Conservation (phyloP, 1,140 invertebrate genomes). For the Sitobion miscanthi region DNA sequence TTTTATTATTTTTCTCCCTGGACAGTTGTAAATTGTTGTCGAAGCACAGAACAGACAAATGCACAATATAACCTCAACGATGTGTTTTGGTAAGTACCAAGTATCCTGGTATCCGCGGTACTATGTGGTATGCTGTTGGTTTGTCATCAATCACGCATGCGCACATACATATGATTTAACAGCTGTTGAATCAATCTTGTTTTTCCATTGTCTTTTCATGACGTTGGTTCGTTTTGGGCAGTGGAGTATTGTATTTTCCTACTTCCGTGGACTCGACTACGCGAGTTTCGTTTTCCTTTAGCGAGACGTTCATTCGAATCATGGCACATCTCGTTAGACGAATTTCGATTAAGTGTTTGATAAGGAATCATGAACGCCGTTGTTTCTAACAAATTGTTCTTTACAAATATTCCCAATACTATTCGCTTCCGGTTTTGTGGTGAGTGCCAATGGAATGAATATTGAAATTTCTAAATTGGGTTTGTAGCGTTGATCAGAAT, state of each 20-base stretch:
- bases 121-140: background rate
- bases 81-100: background rate
- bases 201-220: slow-evolving; percentile 56
- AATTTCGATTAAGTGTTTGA: background rate
- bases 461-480: background rate
- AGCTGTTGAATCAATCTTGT: slow-evolving; percentile 54
- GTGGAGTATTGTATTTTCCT: background rate
- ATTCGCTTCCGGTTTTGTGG: slow-evolving; percentile 52
- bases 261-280: background rate
- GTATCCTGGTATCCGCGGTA: background rate
- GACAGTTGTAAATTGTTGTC: background rate
- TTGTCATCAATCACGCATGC: slow-evolving; percentile 38
- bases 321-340: background rate
- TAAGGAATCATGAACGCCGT: background rate
- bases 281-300: background rate
- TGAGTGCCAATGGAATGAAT: slow-evolving; percentile 14
- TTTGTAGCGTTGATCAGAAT: background rate
- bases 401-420: slow-evolving; percentile 2
- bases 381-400: background rate
- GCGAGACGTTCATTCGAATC: background rate
- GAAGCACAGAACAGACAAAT: no score
- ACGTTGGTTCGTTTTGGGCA: slow-evolving; percentile 34
- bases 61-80: background rate
- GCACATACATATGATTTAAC: slow-evolving; percentile 47
- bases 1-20: background rate